Evolutionary conservation across 2,797 vertebrate species (phyloP), one percentile per base, ranked within the genome.

Genomic region (Syncerus caffer): DNA sequence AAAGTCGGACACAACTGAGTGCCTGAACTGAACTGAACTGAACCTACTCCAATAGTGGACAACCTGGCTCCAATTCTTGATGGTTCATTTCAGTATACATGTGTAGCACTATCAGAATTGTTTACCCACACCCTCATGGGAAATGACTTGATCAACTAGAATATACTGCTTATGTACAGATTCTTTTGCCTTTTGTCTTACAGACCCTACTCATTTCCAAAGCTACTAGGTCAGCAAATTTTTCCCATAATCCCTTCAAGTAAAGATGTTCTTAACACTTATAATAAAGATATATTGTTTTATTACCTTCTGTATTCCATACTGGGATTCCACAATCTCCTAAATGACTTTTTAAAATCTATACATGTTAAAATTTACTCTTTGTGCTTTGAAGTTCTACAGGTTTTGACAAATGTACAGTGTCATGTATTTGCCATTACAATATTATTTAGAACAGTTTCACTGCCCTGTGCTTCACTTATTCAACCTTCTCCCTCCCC

Each of bases 191-290:
- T 92, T 62, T 83, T 82, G 25, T 79, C 50, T 79, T 71, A 84
- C 2, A 85, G n/a, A 57, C 42, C 83, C 45, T 5, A 25, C 19
- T 78, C 16, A 83, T 71, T 92, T 93, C 45, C 62, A 88, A 23
- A 94, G 55, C 84, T 93, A 91, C 60, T 76, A 85, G 4, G 21
- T 92, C 12, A 83, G 21, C 23, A 82, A 82, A 11, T 58, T 80
- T 51, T 88, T n/a, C 58, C 53, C 8, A 57, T 76, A 60, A 2
- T 82, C 13, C 27, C 15, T 38, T 62, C 4, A 85, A 45, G 47
- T 90, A 67, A 80, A 83, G 7, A 38, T 67, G n/a, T 76, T 96
- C 92, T 82, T 82, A 91, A 90, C 23, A 74, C 67, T 58, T 57
- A 5, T 62, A 80, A 78, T 79, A 91, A 62, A 93, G 38, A 19